Conservation (phyloP, 1,140 invertebrate genomes). For the Drosophila dunni region DNA sequence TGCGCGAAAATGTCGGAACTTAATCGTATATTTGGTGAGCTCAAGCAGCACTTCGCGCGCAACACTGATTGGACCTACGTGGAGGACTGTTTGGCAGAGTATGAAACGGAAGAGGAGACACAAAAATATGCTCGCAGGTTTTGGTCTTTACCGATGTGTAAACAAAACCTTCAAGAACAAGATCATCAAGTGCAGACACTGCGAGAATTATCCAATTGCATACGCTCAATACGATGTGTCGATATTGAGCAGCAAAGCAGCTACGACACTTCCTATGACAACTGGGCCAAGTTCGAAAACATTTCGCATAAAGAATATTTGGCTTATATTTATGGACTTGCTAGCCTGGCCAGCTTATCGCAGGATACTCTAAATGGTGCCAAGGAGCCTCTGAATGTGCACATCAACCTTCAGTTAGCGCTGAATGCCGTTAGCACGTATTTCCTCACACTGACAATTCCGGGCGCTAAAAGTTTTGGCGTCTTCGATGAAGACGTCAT, state of each 20-base stretch:
- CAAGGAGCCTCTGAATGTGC: conserved; percentile 30
- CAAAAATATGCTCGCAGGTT: conserved; percentile 23
- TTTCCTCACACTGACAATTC: conserved; percentile 76
- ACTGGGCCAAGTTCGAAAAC: conserved; percentile 67
- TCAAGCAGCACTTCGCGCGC: conserved; percentile 42
- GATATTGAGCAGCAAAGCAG: conserved; percentile 43
- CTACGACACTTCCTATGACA: conserved; percentile 70
- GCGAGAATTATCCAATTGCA: conserved; percentile 62
- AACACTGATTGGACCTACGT: conserved; percentile 59
- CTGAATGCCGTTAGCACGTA: conserved; percentile 69
- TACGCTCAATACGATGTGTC: conserved; percentile 52
- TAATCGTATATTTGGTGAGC: conserved; percentile 52
- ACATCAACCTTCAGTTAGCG: conserved; percentile 63
- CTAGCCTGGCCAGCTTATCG: conserved; percentile 49
- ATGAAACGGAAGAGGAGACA: conserved; percentile 40
- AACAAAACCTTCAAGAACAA: conserved; percentile 35
- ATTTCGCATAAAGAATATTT: conserved; percentile 64
- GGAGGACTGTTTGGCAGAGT: conserved; percentile 49
- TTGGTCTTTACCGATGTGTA: conserved; percentile 57
- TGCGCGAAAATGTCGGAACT: conserved; percentile 61
- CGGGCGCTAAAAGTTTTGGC: conserved; percentile 75
- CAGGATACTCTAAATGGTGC: conserved; percentile 20
- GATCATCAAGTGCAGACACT: conserved; percentile 62
- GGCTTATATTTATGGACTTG: conserved; percentile 70
- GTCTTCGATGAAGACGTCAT: conserved; percentile 79